Conservation (phyloP, 2,113 vertebrate species). For the Pollimyrus isidori region DNA sequence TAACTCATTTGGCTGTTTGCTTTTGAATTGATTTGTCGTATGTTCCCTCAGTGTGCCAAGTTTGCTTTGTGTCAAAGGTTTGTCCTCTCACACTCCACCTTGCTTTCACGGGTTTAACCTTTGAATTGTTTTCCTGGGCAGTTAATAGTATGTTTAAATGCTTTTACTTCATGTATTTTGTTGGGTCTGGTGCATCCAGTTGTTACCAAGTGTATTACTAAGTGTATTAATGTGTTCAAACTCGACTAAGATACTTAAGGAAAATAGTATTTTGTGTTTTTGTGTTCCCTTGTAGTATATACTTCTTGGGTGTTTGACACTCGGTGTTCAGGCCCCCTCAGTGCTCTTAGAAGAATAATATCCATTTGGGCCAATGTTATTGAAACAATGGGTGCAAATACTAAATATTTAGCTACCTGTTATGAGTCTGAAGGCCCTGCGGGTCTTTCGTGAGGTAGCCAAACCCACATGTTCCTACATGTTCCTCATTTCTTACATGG, state of each 20-base stretch:
- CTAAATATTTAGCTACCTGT: background rate
- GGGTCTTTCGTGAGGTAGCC: background rate
- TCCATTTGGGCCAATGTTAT: background rate
- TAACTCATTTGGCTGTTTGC: background rate
- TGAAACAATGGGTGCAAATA: background rate
- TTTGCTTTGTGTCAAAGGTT: constrained; percentile 11
- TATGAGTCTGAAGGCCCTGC: background rate
- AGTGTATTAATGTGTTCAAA: background rate
- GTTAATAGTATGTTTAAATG: background rate
- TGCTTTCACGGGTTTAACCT: background rate
- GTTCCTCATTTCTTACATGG: background rate
- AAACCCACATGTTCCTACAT: background rate
- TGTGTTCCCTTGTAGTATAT: background rate
- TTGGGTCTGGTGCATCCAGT: background rate
- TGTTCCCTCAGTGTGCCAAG: background rate
- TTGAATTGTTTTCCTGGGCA: background rate
- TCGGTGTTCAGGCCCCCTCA: background rate
- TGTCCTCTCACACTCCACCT: background rate
- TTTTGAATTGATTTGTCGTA: background rate
- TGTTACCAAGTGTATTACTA: background rate
- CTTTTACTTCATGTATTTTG: background rate
- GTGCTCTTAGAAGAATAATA: background rate
- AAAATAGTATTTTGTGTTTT: background rate
- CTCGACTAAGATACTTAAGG: background rate
- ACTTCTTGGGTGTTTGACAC: background rate